A percentile compares a stretch with the other conserved stretches of the same genome.
Evolutionary conservation across 2,113 vertebrate genomes (phyloP).

Genomic region (Muntiacus muntjak): DNA sequence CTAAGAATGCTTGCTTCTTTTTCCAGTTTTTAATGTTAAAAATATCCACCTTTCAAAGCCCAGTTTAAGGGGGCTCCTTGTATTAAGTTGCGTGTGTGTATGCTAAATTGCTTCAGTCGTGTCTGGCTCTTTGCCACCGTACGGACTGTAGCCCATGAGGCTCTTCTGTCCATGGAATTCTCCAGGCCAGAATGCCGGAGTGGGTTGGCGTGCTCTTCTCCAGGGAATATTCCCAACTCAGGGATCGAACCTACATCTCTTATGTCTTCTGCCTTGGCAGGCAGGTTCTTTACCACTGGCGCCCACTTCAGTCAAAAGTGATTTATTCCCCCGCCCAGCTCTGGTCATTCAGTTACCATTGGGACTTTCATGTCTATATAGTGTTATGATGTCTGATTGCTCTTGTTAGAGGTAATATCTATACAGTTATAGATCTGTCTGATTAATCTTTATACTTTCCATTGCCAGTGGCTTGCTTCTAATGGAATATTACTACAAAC

Average conservation of each 20-base stretch:
- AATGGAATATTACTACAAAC: background rate
- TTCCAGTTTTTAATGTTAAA: background rate
- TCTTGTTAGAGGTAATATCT: background rate
- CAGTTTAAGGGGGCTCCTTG: background rate
- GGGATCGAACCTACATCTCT: background rate
- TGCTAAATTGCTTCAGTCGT: background rate
- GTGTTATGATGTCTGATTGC: background rate
- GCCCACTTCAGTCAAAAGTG: background rate
- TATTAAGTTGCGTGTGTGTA: background rate
- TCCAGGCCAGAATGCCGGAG: background rate
- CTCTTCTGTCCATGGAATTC: background rate
- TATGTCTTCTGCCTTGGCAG: background rate
- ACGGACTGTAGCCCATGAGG: background rate
- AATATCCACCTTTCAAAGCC: background rate
- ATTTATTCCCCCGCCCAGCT: background rate
- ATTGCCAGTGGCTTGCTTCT: background rate
- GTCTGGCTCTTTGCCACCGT: background rate
- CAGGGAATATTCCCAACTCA: background rate
- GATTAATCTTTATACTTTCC: background rate
- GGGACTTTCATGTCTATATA: background rate
- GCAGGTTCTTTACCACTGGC: background rate
- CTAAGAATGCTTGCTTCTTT: background rate
- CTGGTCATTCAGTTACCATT: background rate
- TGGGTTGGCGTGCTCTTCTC: background rate
- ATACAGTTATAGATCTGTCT: background rate